Evolutionary conservation across 92 coral and sea anemone species (phyloP).

Genomic region (Porites lobata): DNA sequence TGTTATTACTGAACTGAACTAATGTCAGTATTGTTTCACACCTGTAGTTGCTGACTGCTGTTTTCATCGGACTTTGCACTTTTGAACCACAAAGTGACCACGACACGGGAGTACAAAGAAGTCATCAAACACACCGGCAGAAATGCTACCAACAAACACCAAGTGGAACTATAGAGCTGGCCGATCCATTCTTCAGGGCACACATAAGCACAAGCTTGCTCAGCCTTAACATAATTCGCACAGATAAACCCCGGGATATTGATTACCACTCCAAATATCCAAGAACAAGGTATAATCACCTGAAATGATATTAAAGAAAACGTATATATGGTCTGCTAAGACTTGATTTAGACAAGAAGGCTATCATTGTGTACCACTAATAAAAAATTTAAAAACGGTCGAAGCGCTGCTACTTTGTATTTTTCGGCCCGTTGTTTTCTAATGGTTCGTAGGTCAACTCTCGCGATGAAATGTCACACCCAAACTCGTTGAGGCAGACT

Average conservation of each 20-base stretch:
- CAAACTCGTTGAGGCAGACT: no score
- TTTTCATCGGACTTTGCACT: not conserved
- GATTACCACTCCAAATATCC: slow-evolving; percentile 3
- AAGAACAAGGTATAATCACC: slow-evolving; percentile 10
- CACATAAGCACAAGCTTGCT: not conserved
- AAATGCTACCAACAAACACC: not conserved
- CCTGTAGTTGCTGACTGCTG: not conserved
- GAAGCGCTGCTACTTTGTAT: no score
- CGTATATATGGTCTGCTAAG: no score
- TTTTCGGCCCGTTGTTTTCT: no score
- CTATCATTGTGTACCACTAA: no score
- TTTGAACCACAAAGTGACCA: slow-evolving; percentile 7
- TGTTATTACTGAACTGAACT: no score
- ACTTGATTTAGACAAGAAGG: no score
- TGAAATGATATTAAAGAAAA: not conserved
- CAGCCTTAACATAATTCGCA: not conserved
- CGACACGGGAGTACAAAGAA: slow-evolving; percentile 16
- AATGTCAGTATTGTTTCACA: no score
- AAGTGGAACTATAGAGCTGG: not conserved
- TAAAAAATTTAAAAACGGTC: no score
- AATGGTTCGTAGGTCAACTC: no score
- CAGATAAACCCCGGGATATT: not conserved
- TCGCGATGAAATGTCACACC: no score
- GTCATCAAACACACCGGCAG: slow-evolving; percentile 9
- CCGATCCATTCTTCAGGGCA: slow-evolving; percentile 3